Percentiles rank a stretch among this genome's conserved stretches.
Evolutionary conservation across 2,113 vertebrate genomes (phyloP).

Genomic region (Gallinago undulata): DNA sequence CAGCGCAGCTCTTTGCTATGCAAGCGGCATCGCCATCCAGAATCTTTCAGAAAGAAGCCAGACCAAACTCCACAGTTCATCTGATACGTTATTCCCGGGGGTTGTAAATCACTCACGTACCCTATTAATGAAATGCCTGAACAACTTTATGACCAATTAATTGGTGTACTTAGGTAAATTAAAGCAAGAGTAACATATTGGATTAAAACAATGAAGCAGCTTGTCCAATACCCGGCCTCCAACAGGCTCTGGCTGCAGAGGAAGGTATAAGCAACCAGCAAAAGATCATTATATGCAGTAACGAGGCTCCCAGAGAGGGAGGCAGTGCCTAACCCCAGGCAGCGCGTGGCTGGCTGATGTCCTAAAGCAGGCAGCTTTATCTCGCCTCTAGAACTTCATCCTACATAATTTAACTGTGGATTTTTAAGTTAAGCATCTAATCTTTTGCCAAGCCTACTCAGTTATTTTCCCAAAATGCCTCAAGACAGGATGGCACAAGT

Average conservation of each 20-base stretch:
- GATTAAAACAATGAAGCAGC: not conserved
- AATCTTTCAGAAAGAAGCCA: not conserved
- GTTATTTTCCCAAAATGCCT: conserved; percentile 22
- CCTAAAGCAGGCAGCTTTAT: conserved; percentile 17
- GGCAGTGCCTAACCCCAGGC: conserved; percentile 18
- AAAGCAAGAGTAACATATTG: not conserved
- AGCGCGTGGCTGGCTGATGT: not conserved
- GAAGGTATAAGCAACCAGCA: not conserved
- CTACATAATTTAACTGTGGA: conserved; percentile 33
- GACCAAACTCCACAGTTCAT: not conserved
- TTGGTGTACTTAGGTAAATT: not conserved
- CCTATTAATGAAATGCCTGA: not conserved
- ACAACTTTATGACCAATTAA: conserved; percentile 1
- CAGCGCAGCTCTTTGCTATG: not conserved
- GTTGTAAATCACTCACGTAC: not conserved
- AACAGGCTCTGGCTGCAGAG: not conserved
- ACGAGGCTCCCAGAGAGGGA: not conserved
- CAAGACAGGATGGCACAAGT: not conserved
- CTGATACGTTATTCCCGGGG: fast-evolving
- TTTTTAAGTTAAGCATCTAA: conserved; percentile 26
- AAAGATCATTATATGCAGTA: not conserved
- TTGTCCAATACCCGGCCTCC: not conserved
- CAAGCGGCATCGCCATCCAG: not conserved
- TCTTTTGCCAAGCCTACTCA: conserved; percentile 33
- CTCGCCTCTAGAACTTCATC: conserved; percentile 15